Evolutionary conservation across 2,113 vertebrate species (phyloP).

Genomic region (Saccopteryx bilineata): DNA sequence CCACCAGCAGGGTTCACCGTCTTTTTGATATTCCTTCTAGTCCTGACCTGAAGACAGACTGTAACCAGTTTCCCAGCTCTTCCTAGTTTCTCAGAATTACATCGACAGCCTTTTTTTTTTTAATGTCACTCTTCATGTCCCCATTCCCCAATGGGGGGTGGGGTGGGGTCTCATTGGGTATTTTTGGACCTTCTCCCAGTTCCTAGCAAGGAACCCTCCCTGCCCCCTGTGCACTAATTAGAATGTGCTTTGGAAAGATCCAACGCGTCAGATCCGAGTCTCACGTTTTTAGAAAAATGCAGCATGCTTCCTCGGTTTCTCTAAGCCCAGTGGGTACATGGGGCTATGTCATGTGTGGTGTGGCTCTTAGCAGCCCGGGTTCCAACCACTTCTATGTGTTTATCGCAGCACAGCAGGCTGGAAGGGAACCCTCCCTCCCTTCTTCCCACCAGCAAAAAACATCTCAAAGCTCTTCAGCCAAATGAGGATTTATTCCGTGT

Average conservation of each 20-base stretch:
- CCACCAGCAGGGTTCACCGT: too few relatives aligned
- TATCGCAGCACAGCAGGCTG: not conserved
- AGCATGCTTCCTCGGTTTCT: too few relatives aligned
- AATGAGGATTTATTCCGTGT: constrained; percentile 30
- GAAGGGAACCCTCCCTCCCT: not conserved
- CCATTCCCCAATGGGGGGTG: too few relatives aligned
- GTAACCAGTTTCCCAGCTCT: not conserved
- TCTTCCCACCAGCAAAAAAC: not conserved
- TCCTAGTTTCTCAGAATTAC: not conserved
- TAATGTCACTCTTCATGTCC: not conserved
- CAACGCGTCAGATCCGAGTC: not conserved
- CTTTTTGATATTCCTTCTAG: not conserved
- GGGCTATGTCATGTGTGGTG: not conserved
- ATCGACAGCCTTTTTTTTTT: not conserved
- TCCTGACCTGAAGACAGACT: not conserved
- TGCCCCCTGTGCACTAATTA: not conserved
- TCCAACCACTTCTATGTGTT: not conserved
- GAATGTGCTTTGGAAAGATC: not conserved
- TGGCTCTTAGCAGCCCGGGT: not conserved
- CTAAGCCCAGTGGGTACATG: too few relatives aligned
- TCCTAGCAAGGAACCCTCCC: not conserved
- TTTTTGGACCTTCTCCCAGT: not conserved
- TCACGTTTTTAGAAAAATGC: not conserved
- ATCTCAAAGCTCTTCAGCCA: not conserved
- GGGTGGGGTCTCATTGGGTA: not conserved